A percentile compares a stretch with the other conserved stretches of the same genome.
Conservation (phyloP, 1,140 invertebrate species). For the Brachionus plicatilis region DNA sequence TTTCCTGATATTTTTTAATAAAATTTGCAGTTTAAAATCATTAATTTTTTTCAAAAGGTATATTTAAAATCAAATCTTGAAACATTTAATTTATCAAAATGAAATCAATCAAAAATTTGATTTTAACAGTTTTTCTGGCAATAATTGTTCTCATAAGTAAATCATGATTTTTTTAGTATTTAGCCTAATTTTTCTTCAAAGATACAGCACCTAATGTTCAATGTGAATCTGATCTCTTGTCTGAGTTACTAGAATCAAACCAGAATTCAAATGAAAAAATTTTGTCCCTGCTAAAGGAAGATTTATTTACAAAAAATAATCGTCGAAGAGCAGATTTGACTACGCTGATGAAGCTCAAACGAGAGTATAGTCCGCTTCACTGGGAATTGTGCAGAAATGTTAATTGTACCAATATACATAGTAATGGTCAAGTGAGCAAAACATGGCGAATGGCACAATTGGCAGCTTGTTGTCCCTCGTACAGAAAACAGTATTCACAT, state of each 20-base stretch:
- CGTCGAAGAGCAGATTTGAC: not conserved
- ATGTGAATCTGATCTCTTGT: not conserved
- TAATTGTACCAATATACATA: conserved; percentile 25
- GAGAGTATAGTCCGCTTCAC: not conserved
- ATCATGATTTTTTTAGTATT: not conserved
- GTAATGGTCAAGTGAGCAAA: conserved; percentile 38
- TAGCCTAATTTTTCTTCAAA: not conserved
- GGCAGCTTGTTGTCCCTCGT: conserved; percentile 25
- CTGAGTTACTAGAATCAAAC: not conserved
- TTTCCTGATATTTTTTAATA: not conserved
- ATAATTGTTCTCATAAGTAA: conserved; percentile 1
- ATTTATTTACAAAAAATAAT: not conserved
- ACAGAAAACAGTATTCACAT: conserved; percentile 18
- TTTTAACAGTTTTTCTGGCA: not conserved
- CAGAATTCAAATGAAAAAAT: not conserved
- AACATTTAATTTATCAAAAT: not conserved
- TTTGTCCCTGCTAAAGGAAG: not conserved
- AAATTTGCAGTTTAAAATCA: not conserved
- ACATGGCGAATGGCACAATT: conserved; percentile 40
- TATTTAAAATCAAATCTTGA: not conserved
- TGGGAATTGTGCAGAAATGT: conserved; percentile 29
- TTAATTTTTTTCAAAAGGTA: not conserved
- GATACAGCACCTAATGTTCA: not conserved
- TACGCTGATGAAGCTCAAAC: not conserved
- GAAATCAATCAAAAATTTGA: conserved; percentile 1